phyloP scores from a whole-genome alignment of 2,797 vertebrate species.

The Salmo trutta region DNA sequence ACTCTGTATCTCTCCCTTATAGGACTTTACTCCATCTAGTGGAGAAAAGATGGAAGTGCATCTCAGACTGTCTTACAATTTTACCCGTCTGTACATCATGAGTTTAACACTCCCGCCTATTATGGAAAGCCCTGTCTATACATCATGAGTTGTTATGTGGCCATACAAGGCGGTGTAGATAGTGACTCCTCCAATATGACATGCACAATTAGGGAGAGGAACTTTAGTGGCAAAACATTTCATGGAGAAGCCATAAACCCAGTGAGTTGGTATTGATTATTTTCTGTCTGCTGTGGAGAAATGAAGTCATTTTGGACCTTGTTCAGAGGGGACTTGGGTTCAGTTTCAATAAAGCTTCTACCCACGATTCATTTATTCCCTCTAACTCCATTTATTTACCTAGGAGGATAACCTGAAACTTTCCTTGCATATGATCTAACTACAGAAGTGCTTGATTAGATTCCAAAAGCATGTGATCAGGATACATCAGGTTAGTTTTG shows the following conservation, averaged over 20 bases:
- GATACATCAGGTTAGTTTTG: too few species aligned
- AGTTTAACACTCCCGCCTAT: slow-evolving; percentile 39
- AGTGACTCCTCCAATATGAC: too few species aligned
- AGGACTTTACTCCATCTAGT: slow-evolving; percentile 66
- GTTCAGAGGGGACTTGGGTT: slow-evolving; percentile 85
- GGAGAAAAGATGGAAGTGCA: slow-evolving; percentile 33
- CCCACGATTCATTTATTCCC: too few species aligned
- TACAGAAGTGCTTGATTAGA: too few species aligned
- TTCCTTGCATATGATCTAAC: too few species aligned
- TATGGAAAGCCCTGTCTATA: slow-evolving; percentile 14
- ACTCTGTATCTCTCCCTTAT: neutral
- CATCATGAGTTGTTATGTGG: slow-evolving; percentile 65
- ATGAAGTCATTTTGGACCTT: slow-evolving; percentile 52
- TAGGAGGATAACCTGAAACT: too few species aligned
- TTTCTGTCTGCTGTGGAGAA: slow-evolving; percentile 62
- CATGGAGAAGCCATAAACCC: slow-evolving; percentile 71
- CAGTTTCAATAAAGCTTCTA: too few species aligned
- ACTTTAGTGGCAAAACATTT: slow-evolving; percentile 67
- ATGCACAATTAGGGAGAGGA: slow-evolving; percentile 68
- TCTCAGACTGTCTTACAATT: slow-evolving; percentile 31
- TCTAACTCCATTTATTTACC: too few species aligned
- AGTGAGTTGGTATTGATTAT: slow-evolving; percentile 71
- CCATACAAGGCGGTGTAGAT: too few species aligned
- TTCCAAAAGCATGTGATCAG: too few species aligned
- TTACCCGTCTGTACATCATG: slow-evolving; percentile 53